Evolutionary conservation across 2,888 invertebrate species (phyloP).

Genomic region (Gari tellinella): DNA sequence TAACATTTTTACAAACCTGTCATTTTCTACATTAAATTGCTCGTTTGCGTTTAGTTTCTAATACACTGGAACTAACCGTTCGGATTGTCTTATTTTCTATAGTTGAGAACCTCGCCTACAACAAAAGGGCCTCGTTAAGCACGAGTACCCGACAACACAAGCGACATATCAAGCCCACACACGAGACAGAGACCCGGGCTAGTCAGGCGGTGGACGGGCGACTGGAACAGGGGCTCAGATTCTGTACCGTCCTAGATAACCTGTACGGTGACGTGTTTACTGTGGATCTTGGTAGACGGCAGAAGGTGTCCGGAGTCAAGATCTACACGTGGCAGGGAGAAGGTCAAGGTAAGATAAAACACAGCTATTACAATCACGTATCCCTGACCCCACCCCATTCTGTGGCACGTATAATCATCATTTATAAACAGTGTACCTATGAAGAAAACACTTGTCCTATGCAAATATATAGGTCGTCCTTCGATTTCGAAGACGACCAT

Average conservation of each 20-base stretch:
- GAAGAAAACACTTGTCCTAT: too few relatives aligned
- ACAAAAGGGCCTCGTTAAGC: constrained; percentile 86
- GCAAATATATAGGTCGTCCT: too few relatives aligned
- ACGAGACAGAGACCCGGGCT: constrained; percentile 82
- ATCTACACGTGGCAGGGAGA: constrained; percentile 86
- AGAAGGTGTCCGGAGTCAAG: constrained; percentile 85
- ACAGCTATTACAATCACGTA: too few relatives aligned
- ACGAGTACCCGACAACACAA: constrained; percentile 83
- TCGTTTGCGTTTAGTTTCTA: too few relatives aligned
- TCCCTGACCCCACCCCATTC: too few relatives aligned
- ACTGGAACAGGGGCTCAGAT: constrained; percentile 83
- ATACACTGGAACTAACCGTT: too few relatives aligned
- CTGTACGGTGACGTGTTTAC: constrained; percentile 86
- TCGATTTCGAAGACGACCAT: too few relatives aligned
- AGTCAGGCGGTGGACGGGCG: constrained; percentile 86
- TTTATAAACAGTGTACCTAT: too few relatives aligned
- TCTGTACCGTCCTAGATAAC: constrained; percentile 86
- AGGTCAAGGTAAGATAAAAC: constrained; percentile 83
- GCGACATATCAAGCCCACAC: constrained; percentile 82
- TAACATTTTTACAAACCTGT: too few relatives aligned
- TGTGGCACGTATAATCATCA: too few relatives aligned
- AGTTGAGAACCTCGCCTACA: constrained; percentile 86
- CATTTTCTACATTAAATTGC: too few relatives aligned
- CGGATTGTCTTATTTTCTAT: constrained; percentile 59
- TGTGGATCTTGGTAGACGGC: constrained; percentile 85